Evolutionary conservation across 1,140 invertebrate genomes (phyloP), one percentile per base, ranked within the genome.

Genomic region (Octopus sinensis): DNA sequence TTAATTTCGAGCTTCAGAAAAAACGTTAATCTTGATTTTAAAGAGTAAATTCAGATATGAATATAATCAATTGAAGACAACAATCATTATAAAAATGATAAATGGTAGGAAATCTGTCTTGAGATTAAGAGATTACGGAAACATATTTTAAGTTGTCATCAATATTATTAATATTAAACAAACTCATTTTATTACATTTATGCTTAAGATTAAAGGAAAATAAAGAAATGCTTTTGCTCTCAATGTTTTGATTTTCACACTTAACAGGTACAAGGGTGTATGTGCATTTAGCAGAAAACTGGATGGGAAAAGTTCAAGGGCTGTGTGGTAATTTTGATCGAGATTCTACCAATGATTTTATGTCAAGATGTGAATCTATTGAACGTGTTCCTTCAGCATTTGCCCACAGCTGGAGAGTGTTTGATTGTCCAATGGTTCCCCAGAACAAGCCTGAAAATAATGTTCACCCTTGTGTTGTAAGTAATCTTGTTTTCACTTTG

Each of bases 241-340:
- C 30, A 43, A 43, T 43, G 30, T 43, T 43, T 43, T 43, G 30
- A 43, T 43, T 43, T 43, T 43, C 30, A 43, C 30, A 43, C 30
- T 43, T 43, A 43, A 43, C 51, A 84, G 84, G 79, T 51, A 85
- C 83, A 7, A 75, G 83, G 54, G 81, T 85, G 10, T 77, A 80
- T 43, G 83, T 85, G 1, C 80, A 84, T n/a, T 79, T 85, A n/a
- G 79, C 77, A 53, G n/a, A 68, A 3, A 77, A 77, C 6, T 85
- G 83, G 81, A 62, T 52, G 23, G 71, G 73, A 5, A 83, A 79
- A 7, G 80, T 83, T 9, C 80, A 81, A 56, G 84, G 84, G 68
- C 68, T 85, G 0, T 85, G 84, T 80, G 84, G 84, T 13, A 80
- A 85, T 76, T 83, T 81, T 76, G 78, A 85, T 68, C 80, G 81